These are phyloP conservation scores for Montipora sp. DNA, from an alignment of 64 coral and sea anemone genomes.

Conservation along the genomic window DNA sequence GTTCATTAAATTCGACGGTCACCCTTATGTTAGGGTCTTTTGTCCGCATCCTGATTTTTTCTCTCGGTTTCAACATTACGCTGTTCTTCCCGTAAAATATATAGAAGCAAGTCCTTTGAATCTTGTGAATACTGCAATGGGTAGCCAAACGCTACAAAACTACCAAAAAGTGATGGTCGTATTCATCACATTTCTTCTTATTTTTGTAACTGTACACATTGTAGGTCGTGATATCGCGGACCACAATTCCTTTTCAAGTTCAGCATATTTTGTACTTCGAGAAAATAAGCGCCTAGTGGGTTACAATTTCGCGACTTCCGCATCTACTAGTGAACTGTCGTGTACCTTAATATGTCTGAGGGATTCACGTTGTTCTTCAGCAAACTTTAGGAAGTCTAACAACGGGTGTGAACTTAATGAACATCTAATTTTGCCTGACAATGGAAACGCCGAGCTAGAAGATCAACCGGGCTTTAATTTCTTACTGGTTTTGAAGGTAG, in stretches of 20 bases:
- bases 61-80: no score
- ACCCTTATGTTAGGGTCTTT: no score
- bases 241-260: neutral
- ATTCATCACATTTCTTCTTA: no score
- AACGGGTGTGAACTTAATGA: constrained; percentile 15
- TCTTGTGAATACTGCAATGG: no score
- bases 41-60: no score
- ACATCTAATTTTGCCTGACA: neutral
- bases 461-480: neutral
- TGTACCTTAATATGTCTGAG: neutral
- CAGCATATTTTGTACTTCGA: neutral
- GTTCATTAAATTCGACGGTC: no score
- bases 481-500: neutral
- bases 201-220: no score
- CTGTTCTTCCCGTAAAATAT: no score
- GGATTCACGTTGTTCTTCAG: neutral
- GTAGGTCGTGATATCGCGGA: no score
- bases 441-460: neutral
- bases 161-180: no score
- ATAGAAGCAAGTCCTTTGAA: no score
- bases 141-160: no score
- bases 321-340: neutral
- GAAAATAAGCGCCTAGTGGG: neutral
- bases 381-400: neutral
- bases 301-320: neutral